Base-by-base conservation (phyloP, 2,797 vertebrate species). In the Selene dorsalis region DNA sequence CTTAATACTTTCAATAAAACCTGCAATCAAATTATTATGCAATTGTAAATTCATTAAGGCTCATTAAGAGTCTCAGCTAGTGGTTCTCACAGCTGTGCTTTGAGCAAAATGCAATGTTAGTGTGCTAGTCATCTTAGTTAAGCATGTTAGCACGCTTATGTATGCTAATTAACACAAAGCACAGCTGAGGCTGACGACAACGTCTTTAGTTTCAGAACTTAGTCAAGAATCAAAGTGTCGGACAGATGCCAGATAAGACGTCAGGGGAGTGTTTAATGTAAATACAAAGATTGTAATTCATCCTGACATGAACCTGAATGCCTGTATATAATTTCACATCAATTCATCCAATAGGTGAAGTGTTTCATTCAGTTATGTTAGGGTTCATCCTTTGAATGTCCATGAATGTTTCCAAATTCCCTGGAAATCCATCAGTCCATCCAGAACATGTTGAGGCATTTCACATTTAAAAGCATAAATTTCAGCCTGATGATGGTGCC, bases 1-100 rank as follows among this genome's bases (percentile, higher is more conserved):
- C 45, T 56, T 6, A 17, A 59, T 4, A 71, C 17, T 9, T 52
- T 69, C 24, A 74, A 48, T 43, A 62, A 43, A 60, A 60, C n/a
- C 53, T 47, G 17, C n/a, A 50, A 41, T 58, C 0, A 66, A 55
- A 45, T 61, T 67, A 16, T 43, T 16, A 13, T 26, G 24, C 18
- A 28, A 45, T 45, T 14, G 17, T 35, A 11, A 30, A 48, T 63
- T 39, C 22, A 57, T 55, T 6, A 47, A 61, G 26, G 24, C 8
- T 28, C 28, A 17, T 18, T 5, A 30, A 56, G 22, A 32, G 8
- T 59, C 56, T 47, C 26, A 43, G 39, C 24, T 57, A 22, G 66
- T 8, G 20, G 12, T 35, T 70, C 30, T 64, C 30, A 8, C 56
- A 58, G 18, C 30, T 35, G 52, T 28, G 24, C 17, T 56, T 32